phyloP scores from a whole-genome alignment of 2,888 invertebrate species.

The Miltochrista miniata region DNA sequence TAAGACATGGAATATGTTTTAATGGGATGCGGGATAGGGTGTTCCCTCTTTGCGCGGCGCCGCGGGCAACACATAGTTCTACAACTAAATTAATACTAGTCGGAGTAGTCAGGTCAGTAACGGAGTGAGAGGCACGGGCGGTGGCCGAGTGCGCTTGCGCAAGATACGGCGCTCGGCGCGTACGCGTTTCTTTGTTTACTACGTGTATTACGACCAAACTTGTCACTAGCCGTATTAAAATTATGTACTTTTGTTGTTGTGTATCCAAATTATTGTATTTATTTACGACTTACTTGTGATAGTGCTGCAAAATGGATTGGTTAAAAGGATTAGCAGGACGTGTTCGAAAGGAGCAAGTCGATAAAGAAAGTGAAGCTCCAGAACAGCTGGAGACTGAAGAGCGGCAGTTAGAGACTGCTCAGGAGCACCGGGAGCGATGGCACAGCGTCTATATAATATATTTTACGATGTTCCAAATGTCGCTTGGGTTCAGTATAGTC shows the following conservation, averaged over 20 bases:
- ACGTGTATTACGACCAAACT: constrained; percentile 9
- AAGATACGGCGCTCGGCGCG: constrained; percentile 2
- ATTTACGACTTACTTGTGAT: not conserved
- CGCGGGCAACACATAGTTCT: constrained; percentile 37
- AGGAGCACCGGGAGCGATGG: constrained; percentile 88
- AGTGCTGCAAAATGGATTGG: constrained; percentile 56
- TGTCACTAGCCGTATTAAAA: constrained; percentile 5
- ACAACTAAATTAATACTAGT: constrained; percentile 3
- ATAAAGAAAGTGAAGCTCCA: constrained; percentile 18
- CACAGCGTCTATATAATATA: constrained; percentile 92
- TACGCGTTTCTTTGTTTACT: constrained; percentile 41
- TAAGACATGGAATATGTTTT: too few relatives aligned
- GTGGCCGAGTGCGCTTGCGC: constrained; percentile 28
- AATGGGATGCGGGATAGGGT: constrained; percentile 10
- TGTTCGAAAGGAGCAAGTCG: constrained; percentile 22
- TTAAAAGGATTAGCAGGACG: constrained; percentile 49
- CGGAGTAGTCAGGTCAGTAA: constrained; percentile 24
- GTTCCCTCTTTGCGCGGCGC: constrained; percentile 26
- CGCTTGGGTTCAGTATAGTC: constrained; percentile 93
- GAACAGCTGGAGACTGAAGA: constrained; percentile 4
- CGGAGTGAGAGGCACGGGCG: constrained; percentile 20
- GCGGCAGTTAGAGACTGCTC: constrained; percentile 84
- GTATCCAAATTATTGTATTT: not conserved
- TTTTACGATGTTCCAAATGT: constrained; percentile 95
- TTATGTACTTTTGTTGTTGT: constrained; percentile 8